phyloP scores from a whole-genome alignment of 1,140 invertebrate species.

The Panagrolaimus sp. region DNA sequence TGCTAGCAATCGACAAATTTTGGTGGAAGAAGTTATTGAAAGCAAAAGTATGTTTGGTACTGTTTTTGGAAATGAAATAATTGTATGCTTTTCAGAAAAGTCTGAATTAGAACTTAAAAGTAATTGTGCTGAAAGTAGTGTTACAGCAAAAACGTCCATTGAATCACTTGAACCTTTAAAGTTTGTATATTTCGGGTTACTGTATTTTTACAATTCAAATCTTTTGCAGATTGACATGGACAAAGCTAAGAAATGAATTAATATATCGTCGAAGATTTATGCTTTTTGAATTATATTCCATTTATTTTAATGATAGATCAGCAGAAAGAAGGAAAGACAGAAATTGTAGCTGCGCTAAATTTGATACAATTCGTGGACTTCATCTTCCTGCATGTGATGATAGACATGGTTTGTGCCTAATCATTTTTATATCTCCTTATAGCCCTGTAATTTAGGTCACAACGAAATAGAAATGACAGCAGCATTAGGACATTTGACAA shows the following conservation, averaged over 20 bases:
- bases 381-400: conserved; percentile 25
- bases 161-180: no score
- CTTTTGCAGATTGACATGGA: conserved; percentile 19
- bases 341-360: conserved; percentile 30
- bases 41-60: no score
- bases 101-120: no score
- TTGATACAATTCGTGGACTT: conserved; percentile 25
- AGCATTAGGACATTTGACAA: conserved; percentile 35
- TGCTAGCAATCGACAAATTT: no score
- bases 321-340: conserved; percentile 12
- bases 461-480: conserved; percentile 37
- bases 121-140: no score
- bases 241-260: conserved; percentile 33
- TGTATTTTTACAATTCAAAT: no score
- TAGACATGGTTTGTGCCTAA: conserved; percentile 9
- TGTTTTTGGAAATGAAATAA: no score
- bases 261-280: conserved; percentile 38
- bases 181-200: no score
- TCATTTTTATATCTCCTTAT: conserved; percentile 1
- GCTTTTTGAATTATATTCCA: conserved; percentile 21
- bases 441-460: conserved; percentile 28
- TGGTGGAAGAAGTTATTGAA: no score
- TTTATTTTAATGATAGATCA: conserved; percentile 26
- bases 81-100: no score
- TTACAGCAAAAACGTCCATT: no score